A percentile compares a stretch with the other conserved stretches of the same genome.
Evolutionary conservation across 2,797 vertebrate species (phyloP).

Genomic region (Euphonia xanthogaster): DNA sequence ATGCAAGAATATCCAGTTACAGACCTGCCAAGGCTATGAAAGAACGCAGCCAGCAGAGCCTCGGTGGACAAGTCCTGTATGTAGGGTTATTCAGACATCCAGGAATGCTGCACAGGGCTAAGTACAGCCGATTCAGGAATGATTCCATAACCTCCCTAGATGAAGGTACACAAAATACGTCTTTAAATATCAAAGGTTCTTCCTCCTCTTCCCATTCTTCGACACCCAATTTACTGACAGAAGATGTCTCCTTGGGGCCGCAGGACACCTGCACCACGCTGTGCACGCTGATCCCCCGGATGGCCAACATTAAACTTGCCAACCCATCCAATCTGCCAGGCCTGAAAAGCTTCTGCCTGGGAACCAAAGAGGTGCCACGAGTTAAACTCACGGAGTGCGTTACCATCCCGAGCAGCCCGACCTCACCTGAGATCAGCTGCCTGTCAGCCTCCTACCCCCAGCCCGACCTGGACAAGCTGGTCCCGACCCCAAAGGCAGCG

Average conservation of each 20-base stretch:
- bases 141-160: constrained; percentile 86
- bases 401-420: constrained; percentile 60
- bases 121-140: constrained; percentile 91
- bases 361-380: constrained; percentile 72
- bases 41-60: constrained; percentile 76
- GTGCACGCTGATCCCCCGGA: constrained; percentile 84
- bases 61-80: constrained; percentile 72
- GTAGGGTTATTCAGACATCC: constrained; percentile 75
- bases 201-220: constrained; percentile 70
- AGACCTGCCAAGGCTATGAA: constrained; percentile 83
- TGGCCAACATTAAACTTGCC: constrained; percentile 85
- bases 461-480: constrained; percentile 17
- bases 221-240: constrained; percentile 58
- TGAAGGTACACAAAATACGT: constrained; percentile 72
- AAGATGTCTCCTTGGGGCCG: constrained; percentile 70
- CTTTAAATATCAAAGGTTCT: constrained; percentile 72
- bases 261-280: constrained; percentile 78
- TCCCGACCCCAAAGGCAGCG: neutral
- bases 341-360: constrained; percentile 80
- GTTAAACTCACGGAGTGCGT: constrained; percentile 74
- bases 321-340: constrained; percentile 77
- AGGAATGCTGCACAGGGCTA: constrained; percentile 92
- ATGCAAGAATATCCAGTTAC: constrained; percentile 51
- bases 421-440: constrained; percentile 67
- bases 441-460: constrained; percentile 59